Percentiles rank a stretch among this genome's conserved stretches.
Evolutionary conservation across 2,113 vertebrate genomes (phyloP).

Genomic region (Tamias sibiricus): DNA sequence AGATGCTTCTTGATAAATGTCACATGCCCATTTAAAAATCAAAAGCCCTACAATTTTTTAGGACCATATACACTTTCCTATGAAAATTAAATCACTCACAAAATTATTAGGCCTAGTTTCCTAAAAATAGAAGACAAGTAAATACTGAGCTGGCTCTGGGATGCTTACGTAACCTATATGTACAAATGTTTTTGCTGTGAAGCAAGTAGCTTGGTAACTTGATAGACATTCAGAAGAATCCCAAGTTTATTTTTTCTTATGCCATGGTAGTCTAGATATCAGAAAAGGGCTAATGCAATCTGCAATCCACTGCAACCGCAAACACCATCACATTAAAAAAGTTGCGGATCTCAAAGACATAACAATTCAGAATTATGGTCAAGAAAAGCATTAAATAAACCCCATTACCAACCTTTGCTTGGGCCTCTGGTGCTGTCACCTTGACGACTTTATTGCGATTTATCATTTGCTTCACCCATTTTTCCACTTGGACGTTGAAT

Average conservation of each 20-base stretch:
- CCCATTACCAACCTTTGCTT: constrained; percentile 94
- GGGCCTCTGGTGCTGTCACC: constrained; percentile 90
- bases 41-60: background rate
- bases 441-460: constrained; percentile 97
- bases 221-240: background rate
- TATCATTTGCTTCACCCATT: constrained; percentile 91
- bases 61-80: background rate
- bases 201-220: background rate
- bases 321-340: background rate
- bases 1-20: background rate
- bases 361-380: background rate
- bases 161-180: constrained; percentile 46
- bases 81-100: background rate
- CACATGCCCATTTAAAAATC: background rate
- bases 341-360: background rate
- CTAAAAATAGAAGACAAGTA: background rate
- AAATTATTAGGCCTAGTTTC: constrained; percentile 14
- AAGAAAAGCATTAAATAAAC: constrained; percentile 28
- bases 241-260: background rate
- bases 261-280: background rate
- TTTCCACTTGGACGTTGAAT: constrained; percentile 95
- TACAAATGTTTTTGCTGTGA: constrained; percentile 25
- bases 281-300: constrained; percentile 21
- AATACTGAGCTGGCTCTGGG: background rate
- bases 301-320: background rate